A percentile compares a stretch with the other conserved stretches of the same genome.
These are phyloP conservation scores for Haliclona indistincta DNA, from an alignment of 37 sponge, comb jelly and placozoan species.

Conservation along the genomic window DNA sequence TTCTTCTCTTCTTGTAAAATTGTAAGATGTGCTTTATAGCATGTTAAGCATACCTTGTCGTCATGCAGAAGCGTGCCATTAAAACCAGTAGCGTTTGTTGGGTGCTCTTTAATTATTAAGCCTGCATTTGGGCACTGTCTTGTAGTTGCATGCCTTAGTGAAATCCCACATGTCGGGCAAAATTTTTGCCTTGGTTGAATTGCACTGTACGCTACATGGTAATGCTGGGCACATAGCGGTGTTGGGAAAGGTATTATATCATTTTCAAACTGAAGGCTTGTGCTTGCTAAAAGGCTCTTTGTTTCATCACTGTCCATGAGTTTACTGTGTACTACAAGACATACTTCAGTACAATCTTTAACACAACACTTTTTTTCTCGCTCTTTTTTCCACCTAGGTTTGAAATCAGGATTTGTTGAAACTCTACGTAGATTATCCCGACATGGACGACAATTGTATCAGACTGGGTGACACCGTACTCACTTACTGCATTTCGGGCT, in stretches of 20 bases:
- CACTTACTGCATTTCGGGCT: not conserved
- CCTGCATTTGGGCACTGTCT: not conserved
- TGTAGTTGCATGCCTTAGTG: not conserved
- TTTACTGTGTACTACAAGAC: not conserved
- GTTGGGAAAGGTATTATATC: not conserved
- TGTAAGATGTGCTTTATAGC: slow-evolving; percentile 18
- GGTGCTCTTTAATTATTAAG: not conserved
- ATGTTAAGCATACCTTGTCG: slow-evolving; percentile 4
- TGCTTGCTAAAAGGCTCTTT: not conserved
- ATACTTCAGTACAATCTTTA: not conserved
- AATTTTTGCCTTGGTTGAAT: not conserved
- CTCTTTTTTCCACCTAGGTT: slow-evolving; percentile 10
- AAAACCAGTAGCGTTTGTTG: slow-evolving; percentile 5
- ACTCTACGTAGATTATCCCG: not conserved
- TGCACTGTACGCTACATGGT: not conserved
- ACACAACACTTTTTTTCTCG: not conserved
- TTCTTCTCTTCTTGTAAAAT: not conserved
- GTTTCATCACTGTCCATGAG: not conserved
- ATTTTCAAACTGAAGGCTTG: not conserved
- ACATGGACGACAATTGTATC: not conserved
- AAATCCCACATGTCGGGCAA: not conserved
- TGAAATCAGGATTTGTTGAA: not conserved
- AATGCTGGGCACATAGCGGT: slow-evolving; percentile 12
- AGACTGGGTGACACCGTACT: not conserved
- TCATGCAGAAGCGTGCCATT: not conserved